These are phyloP conservation scores for Pangasianodon hypophthalmus DNA, from an alignment of 2,113 vertebrate species.

Conservation along the genomic window DNA sequence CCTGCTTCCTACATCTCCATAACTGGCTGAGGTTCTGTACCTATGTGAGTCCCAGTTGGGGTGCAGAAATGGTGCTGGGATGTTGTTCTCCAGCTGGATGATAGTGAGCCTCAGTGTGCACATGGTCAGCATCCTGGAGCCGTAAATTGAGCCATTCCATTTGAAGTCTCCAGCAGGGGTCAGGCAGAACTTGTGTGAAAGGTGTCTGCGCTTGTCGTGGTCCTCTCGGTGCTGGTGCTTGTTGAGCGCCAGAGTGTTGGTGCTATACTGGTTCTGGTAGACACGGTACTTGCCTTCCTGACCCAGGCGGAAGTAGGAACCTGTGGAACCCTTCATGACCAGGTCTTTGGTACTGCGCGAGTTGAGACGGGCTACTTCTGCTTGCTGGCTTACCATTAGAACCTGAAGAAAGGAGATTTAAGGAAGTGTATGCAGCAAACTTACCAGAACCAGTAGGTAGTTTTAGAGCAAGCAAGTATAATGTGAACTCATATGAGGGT, in stretches of 20 bases:
- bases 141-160: slow-evolving; percentile 95
- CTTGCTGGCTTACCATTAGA: slow-evolving; percentile 87
- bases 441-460: background rate
- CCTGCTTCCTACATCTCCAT: background rate
- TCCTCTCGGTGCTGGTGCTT: slow-evolving; percentile 98
- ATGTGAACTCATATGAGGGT: background rate
- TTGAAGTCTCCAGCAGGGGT: slow-evolving; percentile 94
- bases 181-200: slow-evolving; percentile 96
- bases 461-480: too few species aligned
- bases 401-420: slow-evolving; percentile 72
- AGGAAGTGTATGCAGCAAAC: background rate
- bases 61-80: slow-evolving; percentile 93
- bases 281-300: slow-evolving; percentile 96
- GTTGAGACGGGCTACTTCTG: slow-evolving; percentile 86
- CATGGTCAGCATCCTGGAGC: slow-evolving; percentile 89
- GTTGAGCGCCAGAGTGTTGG: slow-evolving; percentile 92
- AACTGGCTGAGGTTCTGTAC: slow-evolving; percentile 67
- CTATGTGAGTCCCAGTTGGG: slow-evolving; percentile 98
- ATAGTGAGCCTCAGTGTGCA: slow-evolving; percentile 94
- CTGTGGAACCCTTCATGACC: slow-evolving; percentile 81
- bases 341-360: slow-evolving; percentile 80
- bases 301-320: slow-evolving; percentile 84
- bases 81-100: slow-evolving; percentile 93
- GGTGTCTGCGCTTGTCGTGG: slow-evolving; percentile 95
- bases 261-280: slow-evolving; percentile 97